These are phyloP conservation scores for Cotesia chilonis DNA, from an alignment of 1,140 invertebrate genomes.

Conservation along the genomic window DNA sequence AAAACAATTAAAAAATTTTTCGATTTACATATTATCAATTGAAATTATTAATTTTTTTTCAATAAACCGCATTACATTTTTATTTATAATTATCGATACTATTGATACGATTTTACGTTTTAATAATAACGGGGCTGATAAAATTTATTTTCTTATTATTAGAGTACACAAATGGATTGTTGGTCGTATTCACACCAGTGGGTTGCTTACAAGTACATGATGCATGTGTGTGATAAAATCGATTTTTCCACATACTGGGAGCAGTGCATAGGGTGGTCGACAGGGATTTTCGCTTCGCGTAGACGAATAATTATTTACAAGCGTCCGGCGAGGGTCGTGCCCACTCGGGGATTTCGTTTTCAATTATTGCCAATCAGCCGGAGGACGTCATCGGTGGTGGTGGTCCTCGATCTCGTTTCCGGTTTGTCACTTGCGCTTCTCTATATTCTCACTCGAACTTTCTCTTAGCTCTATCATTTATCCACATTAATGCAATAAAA, in stretches of 20 bases:
- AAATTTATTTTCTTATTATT: too few species aligned
- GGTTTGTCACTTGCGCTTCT: constrained; percentile 31
- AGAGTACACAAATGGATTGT: too few species aligned
- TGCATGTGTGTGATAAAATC: constrained; percentile 9
- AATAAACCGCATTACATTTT: too few species aligned
- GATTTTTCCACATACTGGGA: background rate
- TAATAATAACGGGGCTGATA: too few species aligned
- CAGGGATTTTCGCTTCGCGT: constrained; percentile 32
- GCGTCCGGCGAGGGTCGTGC: constrained; percentile 26
- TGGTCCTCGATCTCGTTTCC: constrained; percentile 35
- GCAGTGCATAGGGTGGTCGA: constrained; percentile 13
- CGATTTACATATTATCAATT: too few species aligned
- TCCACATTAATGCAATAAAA: too few species aligned
- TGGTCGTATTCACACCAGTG: background rate
- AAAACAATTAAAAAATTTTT: too few species aligned
- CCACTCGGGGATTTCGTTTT: constrained; percentile 39
- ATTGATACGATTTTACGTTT: too few species aligned
- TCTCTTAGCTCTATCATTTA: too few species aligned
- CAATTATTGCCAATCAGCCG: constrained; percentile 37
- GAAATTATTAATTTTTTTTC: background rate
- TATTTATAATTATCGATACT: too few species aligned
- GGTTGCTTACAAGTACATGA: background rate
- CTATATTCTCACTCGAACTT: background rate
- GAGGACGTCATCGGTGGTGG: constrained; percentile 35
- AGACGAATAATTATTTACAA: constrained; percentile 42